A percentile compares a stretch with the other conserved stretches of the same genome.
Conservation (phyloP, 2,888 invertebrate genomes). For the Melieria picta region DNA sequence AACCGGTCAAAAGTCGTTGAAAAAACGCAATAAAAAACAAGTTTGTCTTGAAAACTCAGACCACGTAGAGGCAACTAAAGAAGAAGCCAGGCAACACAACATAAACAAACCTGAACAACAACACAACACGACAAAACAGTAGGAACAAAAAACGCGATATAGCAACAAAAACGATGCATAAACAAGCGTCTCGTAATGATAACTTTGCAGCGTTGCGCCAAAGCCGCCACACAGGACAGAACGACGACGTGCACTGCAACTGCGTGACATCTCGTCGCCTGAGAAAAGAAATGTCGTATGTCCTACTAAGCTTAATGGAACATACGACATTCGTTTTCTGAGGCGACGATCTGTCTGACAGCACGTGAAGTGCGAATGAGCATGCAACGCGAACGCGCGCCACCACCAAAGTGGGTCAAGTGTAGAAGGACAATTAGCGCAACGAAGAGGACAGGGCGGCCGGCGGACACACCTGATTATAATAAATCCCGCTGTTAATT, state of each 20-base stretch:
- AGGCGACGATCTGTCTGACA: too few relatives aligned
- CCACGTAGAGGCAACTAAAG: background rate
- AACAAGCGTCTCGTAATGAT: slow-evolving; percentile 28
- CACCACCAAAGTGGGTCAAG: slow-evolving; percentile 6
- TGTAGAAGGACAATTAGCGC: slow-evolving; percentile 2
- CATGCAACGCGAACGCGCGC: too few relatives aligned
- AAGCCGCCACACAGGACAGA: too few relatives aligned
- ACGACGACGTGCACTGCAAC: too few relatives aligned
- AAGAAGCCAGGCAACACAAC: too few relatives aligned
- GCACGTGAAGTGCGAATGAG: too few relatives aligned
- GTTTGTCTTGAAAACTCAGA: background rate
- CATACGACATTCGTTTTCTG: too few relatives aligned
- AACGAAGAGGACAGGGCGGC: background rate
- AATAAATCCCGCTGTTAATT: background rate
- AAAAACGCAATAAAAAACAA: slow-evolving; percentile 52
- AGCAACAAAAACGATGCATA: background rate
- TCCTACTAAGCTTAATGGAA: too few relatives aligned
- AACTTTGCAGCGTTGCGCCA: background rate
- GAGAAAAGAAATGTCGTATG: too few relatives aligned
- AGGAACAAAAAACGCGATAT: background rate
- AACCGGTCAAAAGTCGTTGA: slow-evolving; percentile 41
- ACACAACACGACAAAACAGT: background rate
- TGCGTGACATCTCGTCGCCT: too few relatives aligned
- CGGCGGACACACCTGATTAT: background rate
- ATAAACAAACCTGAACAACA: background rate